Percentiles rank a stretch among this genome's conserved stretches.
phyloP scores from a whole-genome alignment of 2,113 vertebrate genomes.

The Barnardius zonarius region DNA sequence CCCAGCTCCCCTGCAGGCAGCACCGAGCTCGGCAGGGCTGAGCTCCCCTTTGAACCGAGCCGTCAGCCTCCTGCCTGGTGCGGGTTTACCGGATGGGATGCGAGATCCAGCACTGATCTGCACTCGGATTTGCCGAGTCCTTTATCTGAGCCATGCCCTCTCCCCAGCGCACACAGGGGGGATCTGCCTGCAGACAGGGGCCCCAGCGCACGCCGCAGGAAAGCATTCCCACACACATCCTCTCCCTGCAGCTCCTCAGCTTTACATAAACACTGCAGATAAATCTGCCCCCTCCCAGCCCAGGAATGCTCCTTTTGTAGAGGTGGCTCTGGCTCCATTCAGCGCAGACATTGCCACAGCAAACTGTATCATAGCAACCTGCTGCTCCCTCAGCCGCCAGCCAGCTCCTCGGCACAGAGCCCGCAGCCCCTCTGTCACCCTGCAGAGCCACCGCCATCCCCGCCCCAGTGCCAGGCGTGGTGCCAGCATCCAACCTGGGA shows the following conservation, averaged over 20 bases:
- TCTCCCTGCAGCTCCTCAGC: background rate
- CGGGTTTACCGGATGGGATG: accelerated
- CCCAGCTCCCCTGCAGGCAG: background rate
- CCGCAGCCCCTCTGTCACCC: accelerated
- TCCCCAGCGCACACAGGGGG: background rate
- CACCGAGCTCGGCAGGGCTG: background rate
- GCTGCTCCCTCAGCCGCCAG: background rate
- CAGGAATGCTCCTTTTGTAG: constrained; percentile 46
- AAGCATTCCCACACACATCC: background rate
- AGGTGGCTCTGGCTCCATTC: constrained; percentile 24
- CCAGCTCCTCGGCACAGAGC: background rate
- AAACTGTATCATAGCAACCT: constrained; percentile 56
- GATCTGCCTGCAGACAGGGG: background rate
- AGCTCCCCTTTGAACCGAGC: background rate
- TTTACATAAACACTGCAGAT: constrained; percentile 34
- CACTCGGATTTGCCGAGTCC: background rate
- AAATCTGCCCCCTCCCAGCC: constrained; percentile 30
- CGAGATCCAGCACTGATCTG: background rate
- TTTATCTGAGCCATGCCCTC: background rate
- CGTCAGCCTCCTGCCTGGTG: accelerated
- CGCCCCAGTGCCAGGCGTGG: accelerated
- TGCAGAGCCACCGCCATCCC: accelerated
- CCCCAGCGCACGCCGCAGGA: background rate
- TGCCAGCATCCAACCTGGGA: background rate
- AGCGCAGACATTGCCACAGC: constrained; percentile 22